These are phyloP conservation scores for Chrysogorgia sp. DNA, from an alignment of 92 coral and sea anemone genomes.

Conservation along the genomic window DNA sequence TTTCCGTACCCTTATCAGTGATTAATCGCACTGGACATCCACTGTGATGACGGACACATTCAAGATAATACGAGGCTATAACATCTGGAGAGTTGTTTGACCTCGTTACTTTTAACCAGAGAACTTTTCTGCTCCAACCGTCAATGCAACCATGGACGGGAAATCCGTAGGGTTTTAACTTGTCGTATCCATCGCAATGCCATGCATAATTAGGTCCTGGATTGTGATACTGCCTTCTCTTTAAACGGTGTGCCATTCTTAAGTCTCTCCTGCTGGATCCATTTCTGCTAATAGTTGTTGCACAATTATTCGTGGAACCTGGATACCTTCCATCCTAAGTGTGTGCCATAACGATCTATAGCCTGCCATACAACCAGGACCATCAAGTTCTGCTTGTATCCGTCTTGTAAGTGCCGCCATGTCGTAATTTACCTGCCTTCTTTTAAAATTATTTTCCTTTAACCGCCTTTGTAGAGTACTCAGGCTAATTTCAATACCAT, in stretches of 20 bases:
- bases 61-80: slow-evolving; percentile 43
- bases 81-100: slow-evolving; percentile 49
- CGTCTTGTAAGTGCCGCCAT: slow-evolving; percentile 20
- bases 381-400: slow-evolving; percentile 46
- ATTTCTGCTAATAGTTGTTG: slow-evolving; percentile 43
- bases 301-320: slow-evolving; percentile 45
- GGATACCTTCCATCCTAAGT: slow-evolving; percentile 27
- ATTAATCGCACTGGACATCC: slow-evolving; percentile 45
- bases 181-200: slow-evolving; percentile 58
- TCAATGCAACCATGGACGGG: slow-evolving; percentile 52
- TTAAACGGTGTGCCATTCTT: slow-evolving; percentile 42
- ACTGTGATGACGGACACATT: slow-evolving; percentile 35
- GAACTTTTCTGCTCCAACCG: slow-evolving; percentile 57
- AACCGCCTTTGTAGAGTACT: slow-evolving; percentile 40
- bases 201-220: slow-evolving; percentile 51
- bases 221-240: slow-evolving; percentile 28
- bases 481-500: slow-evolving; percentile 19
- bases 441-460: slow-evolving; percentile 18
- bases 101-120: slow-evolving; percentile 49
- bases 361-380: slow-evolving; percentile 58
- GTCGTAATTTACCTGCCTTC: slow-evolving; percentile 34
- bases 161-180: slow-evolving; percentile 51
- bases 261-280: slow-evolving; percentile 53
- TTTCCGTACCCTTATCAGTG: slow-evolving; percentile 53
- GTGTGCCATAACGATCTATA: slow-evolving; percentile 52